Evolutionary conservation across 2,888 invertebrate species (phyloP), one percentile per base, ranked within the genome.

Genomic region (Teleogryllus oceanicus): DNA sequence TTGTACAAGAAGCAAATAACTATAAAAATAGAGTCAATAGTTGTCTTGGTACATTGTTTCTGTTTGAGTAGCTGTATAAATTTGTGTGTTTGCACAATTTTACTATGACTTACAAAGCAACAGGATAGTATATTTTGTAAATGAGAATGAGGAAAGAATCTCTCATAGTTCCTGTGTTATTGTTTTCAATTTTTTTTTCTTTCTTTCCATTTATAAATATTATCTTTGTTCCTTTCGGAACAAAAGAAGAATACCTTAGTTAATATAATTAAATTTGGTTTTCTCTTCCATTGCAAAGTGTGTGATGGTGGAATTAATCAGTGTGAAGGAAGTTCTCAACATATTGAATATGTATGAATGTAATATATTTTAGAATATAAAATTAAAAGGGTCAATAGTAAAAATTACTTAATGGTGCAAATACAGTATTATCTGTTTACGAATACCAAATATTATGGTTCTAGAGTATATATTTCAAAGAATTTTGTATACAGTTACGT

Each of bases 1-100:
- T 62, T 62, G 62, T 62, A 62, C 62, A n/a, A 62, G 62, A 62
- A 37, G 62, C 13, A 62, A 62, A 18, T 18, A 62, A 62, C 13
- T 62, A 5, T 11, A n/a, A 37, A 37, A 37, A 37, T 37, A 37
- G 37, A 37, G 37, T 37, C 37, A 37, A 37, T 37, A 37, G 37
- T 37, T 37, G 37, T 37, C 37, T 37, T 37, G 37, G 37, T 37
- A 37, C 37, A 8, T 37, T 37, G 37, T 37, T 37, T 37, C 37
- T 37, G 37, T 37, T 37, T 37, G 37, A 37, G 37, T 37, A 37
- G 37, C 37, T 37, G 37, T 37, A 62, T 4, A 62, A 62, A 62
- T n/a, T n/a, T 62, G n/a, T 62, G 62, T 62, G n/a, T 62, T 62
- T 62, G 62, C 62, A 62, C 62, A 62, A 62, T 62, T 62, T 62